A percentile compares a stretch with the other conserved stretches of the same genome.
phyloP scores from a whole-genome alignment of 2,797 vertebrate genomes.

The Acipenser oxyrinchus region DNA sequence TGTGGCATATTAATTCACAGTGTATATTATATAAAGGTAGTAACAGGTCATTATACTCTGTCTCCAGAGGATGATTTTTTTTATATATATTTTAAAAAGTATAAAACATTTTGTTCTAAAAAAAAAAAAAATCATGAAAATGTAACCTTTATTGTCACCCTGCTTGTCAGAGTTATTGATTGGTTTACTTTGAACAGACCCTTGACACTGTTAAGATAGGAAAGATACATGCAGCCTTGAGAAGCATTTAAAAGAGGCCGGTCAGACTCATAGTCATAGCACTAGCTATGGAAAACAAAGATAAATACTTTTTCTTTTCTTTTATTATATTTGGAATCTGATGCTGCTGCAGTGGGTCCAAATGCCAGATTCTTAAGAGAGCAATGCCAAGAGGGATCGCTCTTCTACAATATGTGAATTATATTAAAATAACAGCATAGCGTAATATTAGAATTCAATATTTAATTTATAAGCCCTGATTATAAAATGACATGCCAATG shows the following conservation, averaged over 20 bases:
- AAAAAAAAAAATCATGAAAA: constrained; percentile 50
- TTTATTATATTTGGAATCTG: too few species aligned
- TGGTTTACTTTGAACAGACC: constrained; percentile 60
- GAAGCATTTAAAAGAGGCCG: constrained; percentile 44
- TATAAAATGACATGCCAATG: too few species aligned
- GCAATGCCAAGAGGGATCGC: too few species aligned
- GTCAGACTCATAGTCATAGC: constrained; percentile 56
- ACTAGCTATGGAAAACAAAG: constrained; percentile 38
- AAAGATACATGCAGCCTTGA: constrained; percentile 44
- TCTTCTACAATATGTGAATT: too few species aligned
- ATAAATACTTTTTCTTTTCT: constrained; percentile 1
- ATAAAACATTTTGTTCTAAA: constrained; percentile 33
- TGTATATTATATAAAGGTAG: constrained; percentile 58
- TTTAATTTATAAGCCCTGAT: too few species aligned
- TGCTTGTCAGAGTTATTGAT: constrained; percentile 58
- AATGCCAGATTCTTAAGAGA: too few species aligned
- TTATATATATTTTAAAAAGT: neutral
- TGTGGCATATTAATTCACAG: constrained; percentile 40
- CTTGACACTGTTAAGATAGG: constrained; percentile 57
- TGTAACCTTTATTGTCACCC: constrained; percentile 57
- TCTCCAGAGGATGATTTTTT: constrained; percentile 1
- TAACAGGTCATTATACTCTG: constrained; percentile 34
- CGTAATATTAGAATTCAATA: too few species aligned
- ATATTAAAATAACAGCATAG: too few species aligned
- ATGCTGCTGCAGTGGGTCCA: too few species aligned